These are phyloP conservation scores for Lepidocolaptes lacrymiger DNA, from an alignment of 2,797 vertebrate genomes.

Conservation along the genomic window DNA sequence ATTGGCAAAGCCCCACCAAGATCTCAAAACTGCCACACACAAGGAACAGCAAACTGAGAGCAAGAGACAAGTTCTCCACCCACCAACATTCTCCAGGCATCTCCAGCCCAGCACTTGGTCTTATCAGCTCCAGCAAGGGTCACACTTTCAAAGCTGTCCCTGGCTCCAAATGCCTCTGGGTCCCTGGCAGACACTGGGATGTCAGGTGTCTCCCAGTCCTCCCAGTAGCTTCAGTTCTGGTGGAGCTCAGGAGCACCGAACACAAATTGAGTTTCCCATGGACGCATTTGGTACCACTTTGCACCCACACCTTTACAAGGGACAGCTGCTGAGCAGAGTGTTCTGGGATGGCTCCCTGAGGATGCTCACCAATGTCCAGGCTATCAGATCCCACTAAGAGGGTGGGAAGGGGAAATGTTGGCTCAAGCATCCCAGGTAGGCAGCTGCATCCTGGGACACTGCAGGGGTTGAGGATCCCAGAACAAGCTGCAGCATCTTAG, in stretches of 20 bases:
- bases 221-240: background rate
- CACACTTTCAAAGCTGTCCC: background rate
- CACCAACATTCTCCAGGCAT: background rate
- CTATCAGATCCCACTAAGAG: background rate
- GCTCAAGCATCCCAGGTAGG: background rate
- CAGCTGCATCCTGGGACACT: fast-evolving
- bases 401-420: background rate
- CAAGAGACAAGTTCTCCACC: background rate
- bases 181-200: background rate
- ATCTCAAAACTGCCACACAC: background rate
- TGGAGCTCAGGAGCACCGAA: background rate
- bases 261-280: background rate
- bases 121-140: background rate
- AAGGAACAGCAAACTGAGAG: background rate
- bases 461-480: background rate
- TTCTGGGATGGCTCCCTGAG: background rate
- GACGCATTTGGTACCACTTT: fast-evolving
- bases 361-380: background rate
- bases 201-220: background rate
- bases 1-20: background rate
- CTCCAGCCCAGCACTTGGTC: background rate
- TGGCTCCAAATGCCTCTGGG: background rate
- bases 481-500: background rate
- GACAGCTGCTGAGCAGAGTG: background rate
- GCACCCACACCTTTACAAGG: background rate